Percentiles rank a stretch among this genome's conserved stretches.
phyloP scores from a whole-genome alignment of 1,140 invertebrate species.

The Mercenaria mercenaria region DNA sequence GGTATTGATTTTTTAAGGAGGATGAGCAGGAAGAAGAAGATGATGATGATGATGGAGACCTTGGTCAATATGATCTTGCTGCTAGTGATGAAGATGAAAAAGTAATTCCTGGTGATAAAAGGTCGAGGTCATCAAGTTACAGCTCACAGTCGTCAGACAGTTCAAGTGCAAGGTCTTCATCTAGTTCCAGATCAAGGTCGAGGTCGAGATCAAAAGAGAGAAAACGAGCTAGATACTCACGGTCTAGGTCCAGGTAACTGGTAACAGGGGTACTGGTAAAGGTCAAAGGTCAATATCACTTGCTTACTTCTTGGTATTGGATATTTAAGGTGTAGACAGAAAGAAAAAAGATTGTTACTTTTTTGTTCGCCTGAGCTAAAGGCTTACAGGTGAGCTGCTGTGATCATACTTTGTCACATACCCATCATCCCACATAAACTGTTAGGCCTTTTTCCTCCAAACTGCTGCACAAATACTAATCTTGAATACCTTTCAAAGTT shows the following conservation, averaged over 20 bases:
- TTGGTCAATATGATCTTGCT: slow-evolving; percentile 94
- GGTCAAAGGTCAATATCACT: slow-evolving; percentile 62
- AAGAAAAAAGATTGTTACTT: too few species aligned
- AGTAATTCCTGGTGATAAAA: slow-evolving; percentile 1
- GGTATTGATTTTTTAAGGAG: too few species aligned
- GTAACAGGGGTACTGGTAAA: slow-evolving; percentile 67
- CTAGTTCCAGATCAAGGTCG: slow-evolving; percentile 33
- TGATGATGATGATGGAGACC: slow-evolving; percentile 86
- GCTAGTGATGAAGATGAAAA: slow-evolving; percentile 83
- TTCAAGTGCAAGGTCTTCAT: slow-evolving; percentile 23
- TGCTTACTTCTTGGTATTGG: not conserved
- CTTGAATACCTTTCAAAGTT: too few species aligned
- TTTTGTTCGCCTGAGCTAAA: not conserved
- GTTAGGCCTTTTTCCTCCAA: too few species aligned
- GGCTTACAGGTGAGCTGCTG: not conserved
- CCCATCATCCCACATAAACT: too few species aligned
- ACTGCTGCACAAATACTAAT: too few species aligned
- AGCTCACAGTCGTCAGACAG: slow-evolving; percentile 56
- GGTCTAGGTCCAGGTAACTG: slow-evolving; percentile 72
- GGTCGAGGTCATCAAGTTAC: slow-evolving; percentile 60
- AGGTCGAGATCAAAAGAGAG: slow-evolving; percentile 31
- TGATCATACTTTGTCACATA: too few species aligned
- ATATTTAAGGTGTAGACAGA: not conserved
- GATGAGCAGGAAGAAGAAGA: slow-evolving; percentile 43
- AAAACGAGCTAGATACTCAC: slow-evolving; percentile 30